Evolutionary conservation across 2,113 vertebrate species (phyloP).

Genomic region (Bufo gargarizans): DNA sequence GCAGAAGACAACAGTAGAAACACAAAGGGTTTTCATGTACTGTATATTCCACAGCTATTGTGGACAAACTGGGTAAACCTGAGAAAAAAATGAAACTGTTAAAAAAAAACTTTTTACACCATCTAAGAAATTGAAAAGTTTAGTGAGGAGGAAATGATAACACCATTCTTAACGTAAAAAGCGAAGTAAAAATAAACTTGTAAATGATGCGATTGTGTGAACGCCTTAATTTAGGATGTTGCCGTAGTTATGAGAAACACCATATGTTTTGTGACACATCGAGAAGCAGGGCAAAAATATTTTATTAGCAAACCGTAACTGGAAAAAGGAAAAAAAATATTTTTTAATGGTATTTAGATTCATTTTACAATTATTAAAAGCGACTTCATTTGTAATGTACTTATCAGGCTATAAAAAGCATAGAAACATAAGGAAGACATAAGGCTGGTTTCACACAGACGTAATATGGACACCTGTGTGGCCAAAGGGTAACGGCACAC

Average conservation of each 20-base stretch:
- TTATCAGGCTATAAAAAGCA: neutral
- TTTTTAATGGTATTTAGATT: neutral
- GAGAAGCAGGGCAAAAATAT: neutral
- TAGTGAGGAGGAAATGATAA: neutral
- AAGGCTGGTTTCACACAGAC: neutral
- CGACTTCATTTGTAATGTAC: neutral
- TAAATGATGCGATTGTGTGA: neutral
- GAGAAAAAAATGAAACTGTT: neutral
- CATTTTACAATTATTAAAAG: neutral
- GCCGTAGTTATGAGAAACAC: neutral
- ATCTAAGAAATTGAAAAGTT: neutral
- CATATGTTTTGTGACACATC: neutral
- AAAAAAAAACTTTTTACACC: neutral
- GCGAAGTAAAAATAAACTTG: slow-evolving; percentile 8
- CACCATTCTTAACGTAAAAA: neutral
- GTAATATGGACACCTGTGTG: neutral
- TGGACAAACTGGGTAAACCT: neutral
- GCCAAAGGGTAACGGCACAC: too few species aligned
- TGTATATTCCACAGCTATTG: neutral
- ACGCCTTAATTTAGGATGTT: neutral
- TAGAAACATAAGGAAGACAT: neutral
- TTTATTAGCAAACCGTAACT: neutral
- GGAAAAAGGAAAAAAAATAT: neutral
- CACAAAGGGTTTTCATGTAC: neutral
- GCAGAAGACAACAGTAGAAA: neutral